Percentiles rank a stretch among this genome's conserved stretches.
phyloP scores from a whole-genome alignment of 2,113 vertebrate genomes.

The Sclerurus mexicanus region DNA sequence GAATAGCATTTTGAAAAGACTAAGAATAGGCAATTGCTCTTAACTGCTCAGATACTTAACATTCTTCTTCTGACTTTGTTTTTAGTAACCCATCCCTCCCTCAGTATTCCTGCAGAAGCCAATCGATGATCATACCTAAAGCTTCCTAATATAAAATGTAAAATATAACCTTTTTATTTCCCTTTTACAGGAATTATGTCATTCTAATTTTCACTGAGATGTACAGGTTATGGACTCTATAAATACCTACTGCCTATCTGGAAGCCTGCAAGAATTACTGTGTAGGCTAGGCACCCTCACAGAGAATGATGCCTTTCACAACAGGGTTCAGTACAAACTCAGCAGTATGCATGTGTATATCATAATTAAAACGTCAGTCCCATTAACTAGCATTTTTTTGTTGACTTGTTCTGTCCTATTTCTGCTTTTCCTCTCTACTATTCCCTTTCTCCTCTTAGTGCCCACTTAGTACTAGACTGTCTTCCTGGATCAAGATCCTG shows the following conservation, averaged over 20 bases:
- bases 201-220: background rate
- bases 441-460: background rate
- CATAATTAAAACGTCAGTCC: background rate
- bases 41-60: background rate
- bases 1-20: background rate
- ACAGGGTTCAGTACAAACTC: background rate
- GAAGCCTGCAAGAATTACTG: background rate
- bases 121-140: background rate
- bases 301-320: background rate
- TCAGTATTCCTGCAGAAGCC: background rate
- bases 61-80: background rate
- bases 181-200: background rate
- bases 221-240: background rate
- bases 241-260: background rate
- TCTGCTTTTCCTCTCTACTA: background rate
- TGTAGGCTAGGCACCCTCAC: rapidly evolving
- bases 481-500: background rate
- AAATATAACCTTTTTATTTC: background rate
- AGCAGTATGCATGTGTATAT: background rate
- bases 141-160: background rate
- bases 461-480: background rate
- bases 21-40: background rate
- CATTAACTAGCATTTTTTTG: background rate
- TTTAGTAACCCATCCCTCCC: rapidly evolving
- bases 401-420: background rate